Conservation (phyloP, 2,888 invertebrate species). For the Geotrupes spiniger region DNA sequence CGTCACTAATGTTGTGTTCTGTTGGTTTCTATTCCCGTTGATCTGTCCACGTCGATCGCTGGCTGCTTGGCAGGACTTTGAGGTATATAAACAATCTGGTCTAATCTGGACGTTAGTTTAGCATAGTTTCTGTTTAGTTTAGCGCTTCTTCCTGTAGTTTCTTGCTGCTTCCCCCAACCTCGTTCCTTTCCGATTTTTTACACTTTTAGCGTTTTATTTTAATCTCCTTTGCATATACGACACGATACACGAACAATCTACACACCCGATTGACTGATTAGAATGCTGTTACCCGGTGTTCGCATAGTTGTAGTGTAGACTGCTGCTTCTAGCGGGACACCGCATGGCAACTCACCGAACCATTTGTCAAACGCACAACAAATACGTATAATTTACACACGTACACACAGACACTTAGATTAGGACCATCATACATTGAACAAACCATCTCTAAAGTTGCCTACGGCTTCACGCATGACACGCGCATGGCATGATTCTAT, state of each 20-base stretch:
- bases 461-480: conserved; percentile 49
- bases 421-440: conserved; percentile 48
- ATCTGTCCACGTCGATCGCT: conserved; percentile 60
- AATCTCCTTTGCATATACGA: conserved; percentile 15
- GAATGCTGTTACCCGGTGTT: conserved; percentile 28
- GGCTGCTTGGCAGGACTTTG: conserved; percentile 77
- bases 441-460: conserved; percentile 60
- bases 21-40: conserved; percentile 55
- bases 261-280: conserved; percentile 3
- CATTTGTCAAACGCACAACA: conserved; percentile 28
- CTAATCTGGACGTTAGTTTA: conserved; percentile 50
- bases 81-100: conserved; percentile 61
- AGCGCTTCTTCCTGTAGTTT: conserved; percentile 50
- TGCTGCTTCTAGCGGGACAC: conserved; percentile 43
- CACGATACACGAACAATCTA: conserved; percentile 7
- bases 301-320: conserved; percentile 32
- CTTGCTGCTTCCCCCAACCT: conserved; percentile 35
- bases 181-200: conserved; percentile 18
- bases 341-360: conserved; percentile 43
- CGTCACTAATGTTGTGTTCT: conserved; percentile 62
- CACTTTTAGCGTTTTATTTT: conserved; percentile 16
- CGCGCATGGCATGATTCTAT: conserved; percentile 31
- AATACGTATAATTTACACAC: conserved; percentile 29
- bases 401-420: conserved; percentile 37
- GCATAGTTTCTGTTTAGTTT: conserved; percentile 51